Base-by-base conservation (phyloP, 2,797 vertebrate species). In the Echeneis naucrates region DNA sequence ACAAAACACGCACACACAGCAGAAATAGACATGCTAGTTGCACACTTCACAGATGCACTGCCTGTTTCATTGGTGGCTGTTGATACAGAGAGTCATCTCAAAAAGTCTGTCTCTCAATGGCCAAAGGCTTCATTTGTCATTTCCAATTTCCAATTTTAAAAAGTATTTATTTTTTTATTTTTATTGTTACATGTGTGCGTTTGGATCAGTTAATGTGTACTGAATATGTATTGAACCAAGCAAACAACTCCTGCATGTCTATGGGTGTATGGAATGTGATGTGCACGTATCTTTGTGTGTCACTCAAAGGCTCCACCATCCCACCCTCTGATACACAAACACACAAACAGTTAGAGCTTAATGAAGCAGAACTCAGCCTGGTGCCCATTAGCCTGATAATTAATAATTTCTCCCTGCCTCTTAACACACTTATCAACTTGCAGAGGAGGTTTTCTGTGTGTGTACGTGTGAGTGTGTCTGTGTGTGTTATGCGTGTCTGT, bases 341-440 rank as follows among this genome's bases (percentile, higher is more conserved):
- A 72, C 51, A 77, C 79, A 87, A 85, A 87, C 85, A 82, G 75
- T 95, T 93, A 94, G 95, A 95, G 96, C 97, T 97, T 97, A 98
- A 98, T 98, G 96, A 97, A 96, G 91, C 95, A 94, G 94, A 96
- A 95, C 92, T 94, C 94, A 95, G 96, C 94, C 96, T 95, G 95
- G 96, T 96, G 95, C 96, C 96, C 97, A 97, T 99, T 98, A 98
- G 96, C 96, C 94, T 95, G 95, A 96, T 98, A 98, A 98, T 99
- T 98, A 98, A 98, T 98, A 97, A 97, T 97, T 98, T 98, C 97
- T 97, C 96, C 93, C 88, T 90, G 94, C 93, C 95, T 94, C 72
- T 95, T 95, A 94, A 96, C 95, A 95, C 94, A 95, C 96, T 96
- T 94, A 97, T 96, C 96, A 98, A 94, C 93, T 94, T 94, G 94